phyloP scores from a whole-genome alignment of 2,113 vertebrate genomes.

The Tyrannus savana region DNA sequence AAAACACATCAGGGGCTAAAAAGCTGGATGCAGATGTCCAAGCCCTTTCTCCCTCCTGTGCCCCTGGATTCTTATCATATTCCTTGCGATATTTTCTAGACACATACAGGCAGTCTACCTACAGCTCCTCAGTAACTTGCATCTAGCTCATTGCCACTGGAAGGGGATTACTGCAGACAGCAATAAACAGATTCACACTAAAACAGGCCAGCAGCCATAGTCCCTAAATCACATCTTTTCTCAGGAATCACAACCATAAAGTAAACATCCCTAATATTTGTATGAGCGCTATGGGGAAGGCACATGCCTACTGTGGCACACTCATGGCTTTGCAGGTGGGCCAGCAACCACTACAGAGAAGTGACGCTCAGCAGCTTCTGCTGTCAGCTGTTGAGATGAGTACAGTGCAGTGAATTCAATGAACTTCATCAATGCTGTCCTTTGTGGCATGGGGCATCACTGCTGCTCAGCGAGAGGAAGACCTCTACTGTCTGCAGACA shows the following conservation, averaged over 20 bases:
- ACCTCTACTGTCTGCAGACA: not conserved
- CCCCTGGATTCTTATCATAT: not conserved
- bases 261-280: not conserved
- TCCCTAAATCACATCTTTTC: not conserved
- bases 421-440: not conserved
- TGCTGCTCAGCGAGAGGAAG: not conserved
- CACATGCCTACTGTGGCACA: accelerated
- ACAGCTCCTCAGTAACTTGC: not conserved
- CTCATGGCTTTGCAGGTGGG: not conserved
- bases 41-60: not conserved
- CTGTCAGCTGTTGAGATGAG: not conserved
- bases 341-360: not conserved
- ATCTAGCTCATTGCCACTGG: not conserved
- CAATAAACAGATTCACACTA: not conserved
- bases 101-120: not conserved
- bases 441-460: too few relatives aligned
- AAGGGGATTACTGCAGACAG: not conserved
- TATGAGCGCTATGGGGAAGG: not conserved
- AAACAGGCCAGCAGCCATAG: not conserved
- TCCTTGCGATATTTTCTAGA: not conserved
- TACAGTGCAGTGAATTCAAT: not conserved
- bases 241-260: not conserved
- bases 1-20: accelerated
- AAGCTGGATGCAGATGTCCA: not conserved
- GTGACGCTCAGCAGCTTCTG: not conserved